Base-by-base conservation (phyloP, 35 echinoderm and acorn worm genomes). In the Hemicentrotus pulcherrimus region DNA sequence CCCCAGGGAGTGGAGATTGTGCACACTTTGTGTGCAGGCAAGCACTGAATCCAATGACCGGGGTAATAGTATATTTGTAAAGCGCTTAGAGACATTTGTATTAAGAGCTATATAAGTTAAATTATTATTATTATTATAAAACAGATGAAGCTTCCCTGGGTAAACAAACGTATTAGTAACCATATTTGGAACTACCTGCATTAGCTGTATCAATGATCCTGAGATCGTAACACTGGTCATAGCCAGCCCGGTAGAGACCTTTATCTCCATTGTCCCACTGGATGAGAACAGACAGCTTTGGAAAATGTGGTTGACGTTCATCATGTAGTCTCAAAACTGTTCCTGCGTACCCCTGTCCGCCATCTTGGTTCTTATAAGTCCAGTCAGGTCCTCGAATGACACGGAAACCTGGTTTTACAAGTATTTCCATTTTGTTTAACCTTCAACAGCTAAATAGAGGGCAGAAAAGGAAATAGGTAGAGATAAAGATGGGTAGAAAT, bases 351-450 rank as follows among this genome's bases (percentile, higher is more conserved):
- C 88, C 88, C 46, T 33, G 15, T 15, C 88, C 88, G 9, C 88
- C 88, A 90, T 90, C 88, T 90, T 90, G 88, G 31, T 90, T 90
- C 33, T 90, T 90, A 47, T 90, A 47, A 33, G 28, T 8, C 88
- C 88, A 90, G 32, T 90, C 88, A 16, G 46, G 32, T 15, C 88
- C 88, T 0, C 88, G 32, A 9, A 90, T 90, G 32, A 90, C 88
- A 90, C 88, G 88, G 88, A 33, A 45, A 90, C 88, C 88, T 18
- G 46, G 32, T 30, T 90, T 10, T 32, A 28, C 31, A 90, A 12
- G 12, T 3, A 5, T 90, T 9, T 46, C 46, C 32, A 90, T 90
- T 89, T 8, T 90, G 32, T 30, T 5, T 41, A 1, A 41, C 35
- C 35, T 41, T 41, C 35, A 41, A 41, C 35, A 41, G 35, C 35